Base-by-base conservation (phyloP, 2,888 invertebrate genomes). In the Endomychus coccineus region DNA sequence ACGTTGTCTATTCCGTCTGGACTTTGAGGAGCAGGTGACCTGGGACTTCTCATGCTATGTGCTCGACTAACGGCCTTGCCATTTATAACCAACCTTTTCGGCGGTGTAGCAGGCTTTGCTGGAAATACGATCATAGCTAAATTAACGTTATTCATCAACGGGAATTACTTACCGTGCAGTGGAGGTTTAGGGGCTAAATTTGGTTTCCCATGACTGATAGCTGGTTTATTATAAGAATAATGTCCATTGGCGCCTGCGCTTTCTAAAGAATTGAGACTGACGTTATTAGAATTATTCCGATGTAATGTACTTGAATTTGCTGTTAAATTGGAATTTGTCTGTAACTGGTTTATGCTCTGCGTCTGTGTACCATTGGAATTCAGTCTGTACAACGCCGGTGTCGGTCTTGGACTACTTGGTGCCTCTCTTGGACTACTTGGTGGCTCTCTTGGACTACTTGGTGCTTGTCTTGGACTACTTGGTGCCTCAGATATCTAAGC, bases 161-260 rank as follows among this genome's bases (percentile, higher is more conserved):
- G 48, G 2, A 19, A 9, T 27, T 16, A 43, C 48, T 56, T 56
- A 59, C 64, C 58, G 36, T 70, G 67, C 28, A 74, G 50, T 5
- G 87, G 86, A 13, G 89, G 89, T 64, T 86, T 87, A 2, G 89
- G 89, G 15, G 88, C 88, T 48, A 88, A 66, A 62, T 83, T 77
- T 13, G 87, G 88, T 66, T 89, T 90, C 33, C 86, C 86, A 68
- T 79, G 76, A 56, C 73, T 55, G 62, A 71, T 65, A 24, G 74
- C 58, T 38, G 73, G 73, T 45, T 71, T 66, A 48, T 69, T 67
- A 17, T 29, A 33, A 31, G 5, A 22, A 13, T 10, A 27, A n/a
- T 25, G 11, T 10, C 23, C 32, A 22, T 31, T 31, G 34, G n/a
- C n/a, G n/a, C n/a, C n/a, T n/a, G 50, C 43, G 28, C 27, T 40